Evolutionary conservation across 1,140 invertebrate species (phyloP), one percentile per base, ranked within the genome.

Genomic region (Stenopsyche tienmushanensis): DNA sequence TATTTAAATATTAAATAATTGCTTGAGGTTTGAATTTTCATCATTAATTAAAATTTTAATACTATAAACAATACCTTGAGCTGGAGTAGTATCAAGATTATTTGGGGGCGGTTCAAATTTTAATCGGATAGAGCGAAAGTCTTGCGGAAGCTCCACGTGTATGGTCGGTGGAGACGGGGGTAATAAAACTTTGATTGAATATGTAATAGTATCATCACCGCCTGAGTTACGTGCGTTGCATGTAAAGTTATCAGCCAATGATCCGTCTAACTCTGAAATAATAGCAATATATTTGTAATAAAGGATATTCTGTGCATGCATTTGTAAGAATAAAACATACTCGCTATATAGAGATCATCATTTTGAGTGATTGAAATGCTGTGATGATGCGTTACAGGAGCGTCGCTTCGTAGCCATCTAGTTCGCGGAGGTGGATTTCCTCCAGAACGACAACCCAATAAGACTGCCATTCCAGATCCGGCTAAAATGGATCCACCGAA

Each of bases 161-260:
- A 70, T 47, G 18, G 49, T 24, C 18, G 69, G 69, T 24, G 85
- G 77, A 63, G 74, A 76, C 0, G 88, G 88, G 42, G 86, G 83
- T 72, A 86, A 83, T 62, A 90, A 83, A 3, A 92, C 88, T 65
- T 86, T 83, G 21, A 93, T 73, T 10, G 83, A 82, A 74, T 90
- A 90, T 2, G 83, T 84, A 58, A 92, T 86, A 55, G 85, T 83
- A 75, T 92, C 90, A 65, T 84, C 83, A 0, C 90, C 90, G 73
- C 89, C 88, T 24, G 87, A 78, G 77, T 93, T 92, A 62, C 84
- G 84, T 3, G 87, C 89, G 13, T 83, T 82, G 72, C 91, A 93
- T 10, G 89, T 84, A 72, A 90, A 92, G 77, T 92, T 90, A 34
- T 90, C 90, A 50, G 86, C 84, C 34, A 86, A 75, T 23, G 86